These are phyloP conservation scores for Hydroisotoma schaefferi DNA, from an alignment of 2,888 invertebrate species.

Conservation along the genomic window DNA sequence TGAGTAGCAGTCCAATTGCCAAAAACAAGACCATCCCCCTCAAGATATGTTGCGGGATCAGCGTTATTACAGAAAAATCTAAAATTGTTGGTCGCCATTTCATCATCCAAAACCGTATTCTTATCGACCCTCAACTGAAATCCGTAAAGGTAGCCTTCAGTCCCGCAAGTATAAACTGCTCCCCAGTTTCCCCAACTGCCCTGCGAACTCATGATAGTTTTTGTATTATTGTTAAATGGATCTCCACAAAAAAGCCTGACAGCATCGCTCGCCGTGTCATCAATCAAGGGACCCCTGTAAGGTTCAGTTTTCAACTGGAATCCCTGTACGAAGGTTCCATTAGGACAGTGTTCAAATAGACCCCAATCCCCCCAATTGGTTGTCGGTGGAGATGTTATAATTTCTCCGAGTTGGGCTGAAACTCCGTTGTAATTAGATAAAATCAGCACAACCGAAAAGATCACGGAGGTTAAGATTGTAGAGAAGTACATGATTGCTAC, in stretches of 20 bases:
- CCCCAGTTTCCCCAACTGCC: constrained; percentile 27
- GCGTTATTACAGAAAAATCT: constrained; percentile 16
- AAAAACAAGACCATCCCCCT: constrained; percentile 13
- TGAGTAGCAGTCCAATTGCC: constrained; percentile 12
- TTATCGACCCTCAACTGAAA: constrained; percentile 20
- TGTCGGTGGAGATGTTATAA: constrained; percentile 13
- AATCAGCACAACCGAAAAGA: too few relatives aligned
- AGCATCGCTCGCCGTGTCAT: constrained; percentile 21
- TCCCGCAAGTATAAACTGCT: constrained; percentile 16
- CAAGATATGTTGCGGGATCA: not conserved
- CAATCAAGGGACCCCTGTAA: constrained; percentile 1
- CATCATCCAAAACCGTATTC: too few relatives aligned
- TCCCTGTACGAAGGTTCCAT: constrained; percentile 13
- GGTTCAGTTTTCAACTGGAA: constrained; percentile 27
- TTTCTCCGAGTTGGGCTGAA: constrained; percentile 6
- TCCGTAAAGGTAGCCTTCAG: constrained; percentile 17
- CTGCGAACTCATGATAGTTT: constrained; percentile 1
- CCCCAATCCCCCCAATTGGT: constrained; percentile 32
- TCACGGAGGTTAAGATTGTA: too few relatives aligned
- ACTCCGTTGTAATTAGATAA: too few relatives aligned
- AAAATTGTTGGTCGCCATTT: constrained; percentile 19
- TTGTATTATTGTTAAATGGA: constrained; percentile 4
- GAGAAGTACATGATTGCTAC: too few relatives aligned
- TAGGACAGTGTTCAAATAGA: constrained; percentile 13
- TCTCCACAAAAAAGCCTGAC: constrained; percentile 21